Base-by-base conservation (phyloP, 2,888 invertebrate genomes). In the Sepiola atlantica region DNA sequence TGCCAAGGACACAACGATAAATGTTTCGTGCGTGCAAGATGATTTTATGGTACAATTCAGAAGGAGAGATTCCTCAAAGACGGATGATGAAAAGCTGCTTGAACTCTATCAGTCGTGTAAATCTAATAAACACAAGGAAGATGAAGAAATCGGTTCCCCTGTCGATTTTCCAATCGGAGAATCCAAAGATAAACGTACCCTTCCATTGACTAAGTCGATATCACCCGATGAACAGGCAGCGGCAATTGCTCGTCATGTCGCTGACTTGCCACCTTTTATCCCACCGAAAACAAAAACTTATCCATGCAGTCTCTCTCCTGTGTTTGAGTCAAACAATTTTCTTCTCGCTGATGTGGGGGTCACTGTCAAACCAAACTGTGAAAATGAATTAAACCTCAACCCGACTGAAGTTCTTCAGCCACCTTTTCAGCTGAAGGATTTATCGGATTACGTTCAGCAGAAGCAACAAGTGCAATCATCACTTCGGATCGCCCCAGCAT, bases 11-110 rank as follows among this genome's bases (percentile, higher is more conserved):
- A 92, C 92, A 28, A 90, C 92, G 20, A 35, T 93, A 54, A 92
- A 93, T 91, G 94, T 94, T 91, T 95, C 94, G 14, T 94, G 94
- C 24, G n/a, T 92, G 14, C 94, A 94, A 54, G 55, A 45, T 55
- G 55, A 92, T 92, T n/a, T 92, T 55, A n/a, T 54, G 18, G 57
- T 32, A 35, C 93, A 91, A 94, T 91, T 93, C 24, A 55, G 57
- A 8, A 54, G 55, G 16, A 91, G 94, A 77, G 94, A 95, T 90
- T 95, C 95, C 1, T 96, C 96, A 93, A 96, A 96, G 96, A 97
- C 96, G 61, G 96, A 97, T 95, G 96, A 97, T 95, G 96, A 97
- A 95, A 97, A 97, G 95, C 94, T 97, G 21, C 96, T 96, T 90
- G 96, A 96, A 94, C 95, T 96, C 28, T 95, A 96, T 94, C 95